Evolutionary conservation across 2,888 invertebrate species (phyloP).

Genomic region (Nyleta sp.): DNA sequence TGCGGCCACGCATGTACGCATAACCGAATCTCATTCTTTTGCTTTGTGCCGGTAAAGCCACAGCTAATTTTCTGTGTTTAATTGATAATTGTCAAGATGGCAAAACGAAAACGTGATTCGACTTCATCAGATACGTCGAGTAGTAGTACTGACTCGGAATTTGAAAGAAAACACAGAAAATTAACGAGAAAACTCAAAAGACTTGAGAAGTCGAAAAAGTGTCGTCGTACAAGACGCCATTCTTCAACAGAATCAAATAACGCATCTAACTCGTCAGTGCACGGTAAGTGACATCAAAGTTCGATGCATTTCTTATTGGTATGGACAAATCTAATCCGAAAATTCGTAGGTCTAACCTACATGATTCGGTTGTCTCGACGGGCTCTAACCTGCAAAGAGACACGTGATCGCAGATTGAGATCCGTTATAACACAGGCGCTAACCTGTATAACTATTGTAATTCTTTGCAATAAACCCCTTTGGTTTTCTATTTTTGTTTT

Average conservation of each 20-base stretch:
- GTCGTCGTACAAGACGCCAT: not conserved
- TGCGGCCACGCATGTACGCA: not conserved
- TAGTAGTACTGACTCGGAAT: not conserved
- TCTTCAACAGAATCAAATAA: not conserved
- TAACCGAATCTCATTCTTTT: conserved; percentile 13
- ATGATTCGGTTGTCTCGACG: too few relatives aligned
- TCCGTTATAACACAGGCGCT: too few relatives aligned
- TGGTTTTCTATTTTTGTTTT: too few relatives aligned
- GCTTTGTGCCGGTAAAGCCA: conserved; percentile 17
- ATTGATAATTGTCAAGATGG: not conserved
- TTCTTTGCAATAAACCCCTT: too few relatives aligned
- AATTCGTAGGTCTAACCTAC: not conserved
- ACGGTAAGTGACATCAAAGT: too few relatives aligned
- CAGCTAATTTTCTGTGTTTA: not conserved
- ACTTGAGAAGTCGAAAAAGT: not conserved
- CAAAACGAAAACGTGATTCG: not conserved
- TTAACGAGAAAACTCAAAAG: not conserved
- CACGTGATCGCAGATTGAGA: too few relatives aligned
- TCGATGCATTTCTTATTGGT: not conserved
- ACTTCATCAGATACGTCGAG: not conserved
- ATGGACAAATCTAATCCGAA: not conserved
- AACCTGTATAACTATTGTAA: too few relatives aligned
- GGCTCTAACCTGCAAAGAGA: not conserved
- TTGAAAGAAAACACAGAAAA: not conserved
- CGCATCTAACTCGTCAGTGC: not conserved